Evolutionary conservation across 2,113 vertebrate species (phyloP), one percentile per base, ranked within the genome.

Genomic region (Antennarius striatus): DNA sequence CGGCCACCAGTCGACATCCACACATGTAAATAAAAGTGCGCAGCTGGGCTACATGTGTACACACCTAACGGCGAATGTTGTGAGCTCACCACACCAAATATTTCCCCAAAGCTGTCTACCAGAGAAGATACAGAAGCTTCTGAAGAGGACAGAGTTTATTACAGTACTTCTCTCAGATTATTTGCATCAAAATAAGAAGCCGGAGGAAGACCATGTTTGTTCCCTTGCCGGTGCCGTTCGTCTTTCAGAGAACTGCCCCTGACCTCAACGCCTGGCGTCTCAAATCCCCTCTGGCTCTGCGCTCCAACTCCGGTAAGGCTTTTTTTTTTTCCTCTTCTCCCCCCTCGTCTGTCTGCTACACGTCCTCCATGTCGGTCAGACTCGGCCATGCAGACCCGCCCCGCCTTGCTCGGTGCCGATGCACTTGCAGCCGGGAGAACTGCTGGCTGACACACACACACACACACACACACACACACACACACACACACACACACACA

Each of bases 261-360:
- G 94, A 94, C 86, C 89, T 93, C 89, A 92, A 84, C 91, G 91
- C 93, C 91, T 94, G 94, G 94, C 92, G 92, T 82, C 92, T 94
- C 88, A 94, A 94, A 89, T 93, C 93, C 73, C 92, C 94, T 75
- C 91, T 93, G 91, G 90, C 92, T 88, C 91, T 91, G 64, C 93
- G 92, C 86, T 93, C 92, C 84, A 92, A 91, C 91, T 91, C 93
- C 89, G 94, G 94, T 94, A 94, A 94, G 92, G 86, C 67, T 57
- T 80, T 6, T 65, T 71, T 22, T 22, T 22, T 22, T 22, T 22
- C 49, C 42, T 72, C 71, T 62, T 72, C n/a, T n/a, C n/a, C n/a
- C n/a, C n/a, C n/a, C n/a, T n/a, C n/a, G n/a, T n/a, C 62, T 66
- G 40, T 60, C 67, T 39, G 68, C 71, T 71, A 50, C 79, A 70